phyloP scores from a whole-genome alignment of 2,888 invertebrate species.

The Helleia helle region DNA sequence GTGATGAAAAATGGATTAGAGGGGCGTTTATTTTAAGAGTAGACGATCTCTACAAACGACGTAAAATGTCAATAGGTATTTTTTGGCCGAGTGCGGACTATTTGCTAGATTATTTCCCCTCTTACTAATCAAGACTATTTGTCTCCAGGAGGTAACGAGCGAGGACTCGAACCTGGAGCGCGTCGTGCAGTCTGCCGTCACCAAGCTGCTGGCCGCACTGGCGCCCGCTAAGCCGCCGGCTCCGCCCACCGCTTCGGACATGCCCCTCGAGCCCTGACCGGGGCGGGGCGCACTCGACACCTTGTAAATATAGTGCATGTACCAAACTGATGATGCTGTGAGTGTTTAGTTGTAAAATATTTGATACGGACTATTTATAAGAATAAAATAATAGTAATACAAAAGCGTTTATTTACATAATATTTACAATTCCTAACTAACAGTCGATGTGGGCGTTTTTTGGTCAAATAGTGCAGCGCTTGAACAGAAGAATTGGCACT shows the following conservation, averaged over 20 bases:
- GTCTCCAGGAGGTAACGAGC: conserved; percentile 82
- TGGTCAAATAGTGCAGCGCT: no score
- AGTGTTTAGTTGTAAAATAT: no score
- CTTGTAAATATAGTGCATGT: no score
- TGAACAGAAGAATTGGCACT: no score
- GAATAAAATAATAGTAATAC: neutral
- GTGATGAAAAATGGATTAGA: no score
- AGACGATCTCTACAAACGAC: no score
- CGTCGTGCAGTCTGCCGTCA: conserved; percentile 88
- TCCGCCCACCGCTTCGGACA: conserved; percentile 16
- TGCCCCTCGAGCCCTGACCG: neutral
- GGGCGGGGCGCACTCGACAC: neutral
- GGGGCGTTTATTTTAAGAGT: no score
- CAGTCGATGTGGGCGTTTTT: no score
- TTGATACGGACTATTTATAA: conserved; percentile 3
- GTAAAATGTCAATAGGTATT: no score
- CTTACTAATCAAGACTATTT: neutral
- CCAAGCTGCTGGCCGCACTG: conserved; percentile 88
- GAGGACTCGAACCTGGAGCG: conserved; percentile 88
- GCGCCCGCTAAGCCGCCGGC: conserved; percentile 58
- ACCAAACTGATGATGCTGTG: no score
- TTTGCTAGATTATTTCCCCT: no score
- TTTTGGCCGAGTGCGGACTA: no score
- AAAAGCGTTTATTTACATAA: neutral
- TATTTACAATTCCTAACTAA: conserved; percentile 1